A percentile compares a stretch with the other conserved stretches of the same genome.
Conservation (phyloP, 2,888 invertebrate genomes). For the Clistopyga incitator region DNA sequence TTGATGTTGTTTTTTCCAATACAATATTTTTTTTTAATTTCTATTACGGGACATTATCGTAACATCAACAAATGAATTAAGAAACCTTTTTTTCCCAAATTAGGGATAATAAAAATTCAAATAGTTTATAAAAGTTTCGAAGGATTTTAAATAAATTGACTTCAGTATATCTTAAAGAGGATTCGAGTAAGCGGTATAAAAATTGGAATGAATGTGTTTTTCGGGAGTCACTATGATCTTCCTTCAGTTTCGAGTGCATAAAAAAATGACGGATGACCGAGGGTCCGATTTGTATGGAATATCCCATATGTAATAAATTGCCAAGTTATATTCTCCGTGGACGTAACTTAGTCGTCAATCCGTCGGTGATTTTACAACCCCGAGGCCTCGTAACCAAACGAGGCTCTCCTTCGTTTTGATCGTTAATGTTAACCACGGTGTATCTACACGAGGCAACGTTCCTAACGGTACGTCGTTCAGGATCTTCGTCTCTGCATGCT, state of each 20-base stretch:
- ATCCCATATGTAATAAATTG: neutral
- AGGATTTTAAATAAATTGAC: no score
- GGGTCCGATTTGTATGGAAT: neutral
- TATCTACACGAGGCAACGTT: constrained; percentile 44
- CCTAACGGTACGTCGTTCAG: constrained; percentile 58
- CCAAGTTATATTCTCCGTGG: neutral
- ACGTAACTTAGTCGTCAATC: neutral
- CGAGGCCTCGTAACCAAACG: constrained; percentile 5
- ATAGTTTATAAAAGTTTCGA: no score
- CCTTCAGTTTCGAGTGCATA: neutral
- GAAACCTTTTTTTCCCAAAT: no score
- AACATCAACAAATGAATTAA: no score
- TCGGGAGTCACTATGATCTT: no score
- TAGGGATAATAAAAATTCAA: no score
- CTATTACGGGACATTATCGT: no score
- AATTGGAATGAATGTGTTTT: no score
- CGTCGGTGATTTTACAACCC: constrained; percentile 26
- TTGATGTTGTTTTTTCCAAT: no score
- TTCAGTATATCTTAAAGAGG: no score
- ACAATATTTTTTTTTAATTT: no score
- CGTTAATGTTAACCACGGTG: constrained; percentile 49
- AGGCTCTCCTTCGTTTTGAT: constrained; percentile 33
- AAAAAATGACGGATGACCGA: neutral
- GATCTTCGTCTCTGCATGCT: constrained; percentile 47
- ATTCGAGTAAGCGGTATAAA: no score